phyloP scores from a whole-genome alignment of 2,113 vertebrate genomes.

The Sinocyclocheilus rhinocerous region DNA sequence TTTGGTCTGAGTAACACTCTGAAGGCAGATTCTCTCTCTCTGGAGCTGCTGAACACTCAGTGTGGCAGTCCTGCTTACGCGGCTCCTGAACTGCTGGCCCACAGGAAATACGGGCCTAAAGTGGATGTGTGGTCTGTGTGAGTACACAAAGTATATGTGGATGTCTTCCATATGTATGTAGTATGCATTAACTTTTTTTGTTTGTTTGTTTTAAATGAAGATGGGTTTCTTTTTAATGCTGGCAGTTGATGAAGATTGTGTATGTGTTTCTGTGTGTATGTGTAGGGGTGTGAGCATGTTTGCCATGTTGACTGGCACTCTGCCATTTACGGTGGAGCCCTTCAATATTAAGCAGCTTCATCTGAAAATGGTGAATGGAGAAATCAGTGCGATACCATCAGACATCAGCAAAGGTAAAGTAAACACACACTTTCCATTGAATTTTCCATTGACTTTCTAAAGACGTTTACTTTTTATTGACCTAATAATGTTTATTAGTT shows the following conservation, averaged over 20 bases:
- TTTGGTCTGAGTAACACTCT: constrained; percentile 86
- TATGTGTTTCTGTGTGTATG: constrained; percentile 46
- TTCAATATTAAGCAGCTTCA: constrained; percentile 85
- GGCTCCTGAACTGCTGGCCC: constrained; percentile 83
- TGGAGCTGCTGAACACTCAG: constrained; percentile 82
- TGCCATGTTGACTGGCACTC: constrained; percentile 81
- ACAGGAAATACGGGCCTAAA: constrained; percentile 86
- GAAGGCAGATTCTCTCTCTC: constrained; percentile 77
- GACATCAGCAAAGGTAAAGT: constrained; percentile 80
- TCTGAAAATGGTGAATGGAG: constrained; percentile 82
- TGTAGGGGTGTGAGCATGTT: constrained; percentile 82
- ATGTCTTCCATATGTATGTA: not conserved
- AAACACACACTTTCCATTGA: not conserved
- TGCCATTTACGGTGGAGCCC: constrained; percentile 81
- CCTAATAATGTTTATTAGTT: too few species aligned
- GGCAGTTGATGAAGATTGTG: not conserved
- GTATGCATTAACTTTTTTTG: too few species aligned
- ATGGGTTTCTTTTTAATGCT: not conserved
- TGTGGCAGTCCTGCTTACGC: constrained; percentile 84
- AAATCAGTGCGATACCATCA: constrained; percentile 78
- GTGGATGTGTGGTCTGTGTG: constrained; percentile 86
- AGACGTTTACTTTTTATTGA: too few species aligned
- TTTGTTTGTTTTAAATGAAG: not conserved
- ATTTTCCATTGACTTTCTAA: too few species aligned
- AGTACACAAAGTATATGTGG: constrained; percentile 63